Conservation (phyloP, 2,113 vertebrate genomes). For the Pelvicachromis taeniatus region DNA sequence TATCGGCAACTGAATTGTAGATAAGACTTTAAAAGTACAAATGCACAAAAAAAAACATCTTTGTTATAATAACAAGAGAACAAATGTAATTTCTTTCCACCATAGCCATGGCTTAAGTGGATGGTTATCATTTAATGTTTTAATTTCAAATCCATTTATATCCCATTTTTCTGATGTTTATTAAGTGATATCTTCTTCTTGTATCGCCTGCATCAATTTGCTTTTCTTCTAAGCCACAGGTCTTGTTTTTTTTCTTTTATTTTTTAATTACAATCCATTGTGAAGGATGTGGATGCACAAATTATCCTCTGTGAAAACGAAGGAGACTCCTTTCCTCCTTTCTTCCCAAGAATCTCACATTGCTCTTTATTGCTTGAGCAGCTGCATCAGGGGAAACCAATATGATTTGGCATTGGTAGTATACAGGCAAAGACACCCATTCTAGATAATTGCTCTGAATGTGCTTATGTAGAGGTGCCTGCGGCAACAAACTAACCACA, state of each 20-base stretch:
- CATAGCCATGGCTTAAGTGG: not conserved
- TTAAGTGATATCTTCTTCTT: not conserved
- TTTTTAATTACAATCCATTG: not conserved
- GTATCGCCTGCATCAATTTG: not conserved
- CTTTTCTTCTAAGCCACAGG: not conserved
- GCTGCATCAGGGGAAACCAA: constrained; percentile 44
- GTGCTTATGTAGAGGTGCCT: constrained; percentile 58
- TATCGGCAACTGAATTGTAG: not conserved
- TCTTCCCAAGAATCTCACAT: constrained; percentile 52
- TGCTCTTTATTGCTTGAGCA: constrained; percentile 54
- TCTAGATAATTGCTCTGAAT: constrained; percentile 70
- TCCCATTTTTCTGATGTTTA: not conserved
- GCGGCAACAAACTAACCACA: constrained; percentile 54
- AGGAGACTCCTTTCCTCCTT: constrained; percentile 8
- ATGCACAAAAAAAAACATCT: not conserved
- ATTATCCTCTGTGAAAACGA: constrained; percentile 6
- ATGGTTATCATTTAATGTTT: not conserved
- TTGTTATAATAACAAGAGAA: not conserved
- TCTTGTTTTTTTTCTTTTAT: not conserved
- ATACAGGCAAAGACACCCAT: constrained; percentile 56
- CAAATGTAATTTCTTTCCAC: not conserved
- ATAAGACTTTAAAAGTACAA: not conserved
- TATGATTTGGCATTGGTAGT: constrained; percentile 56
- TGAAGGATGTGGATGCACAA: constrained; percentile 11
- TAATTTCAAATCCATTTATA: not conserved